Percentiles rank a stretch among this genome's conserved stretches.
Evolutionary conservation across 2,113 vertebrate species (phyloP).

Genomic region (Thamnophis sirtalis): DNA sequence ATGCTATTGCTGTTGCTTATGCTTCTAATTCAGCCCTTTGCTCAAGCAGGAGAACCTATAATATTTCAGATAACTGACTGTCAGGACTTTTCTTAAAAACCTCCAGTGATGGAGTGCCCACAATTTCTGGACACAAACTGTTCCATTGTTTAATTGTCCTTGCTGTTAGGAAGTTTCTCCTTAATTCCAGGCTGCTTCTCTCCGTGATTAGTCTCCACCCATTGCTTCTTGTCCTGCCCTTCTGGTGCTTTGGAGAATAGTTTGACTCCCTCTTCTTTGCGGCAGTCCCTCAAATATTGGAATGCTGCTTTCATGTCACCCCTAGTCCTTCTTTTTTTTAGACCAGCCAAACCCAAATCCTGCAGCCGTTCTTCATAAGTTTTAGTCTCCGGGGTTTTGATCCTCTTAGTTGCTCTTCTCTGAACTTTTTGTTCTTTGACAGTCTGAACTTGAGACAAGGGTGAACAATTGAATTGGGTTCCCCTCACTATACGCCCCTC

Average conservation of each 20-base stretch:
- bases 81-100: neutral
- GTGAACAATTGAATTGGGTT: neutral
- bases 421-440: neutral
- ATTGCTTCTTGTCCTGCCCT: neutral
- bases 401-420: neutral
- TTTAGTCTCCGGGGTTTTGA: neutral
- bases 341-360: neutral
- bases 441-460: neutral
- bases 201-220: neutral
- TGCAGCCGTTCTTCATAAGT: neutral
- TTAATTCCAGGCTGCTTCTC: neutral
- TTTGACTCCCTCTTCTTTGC: neutral
- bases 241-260: neutral
- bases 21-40: neutral
- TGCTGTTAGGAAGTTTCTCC: neutral
- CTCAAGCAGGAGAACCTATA: too few species aligned
- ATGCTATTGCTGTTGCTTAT: too few species aligned
- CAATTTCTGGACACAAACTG: too few species aligned
- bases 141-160: neutral
- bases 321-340: neutral
- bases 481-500: neutral
- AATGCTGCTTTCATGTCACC: neutral
- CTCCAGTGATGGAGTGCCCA: neutral
- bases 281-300: neutral
- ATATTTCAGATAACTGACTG: too few species aligned